Evolutionary conservation across 2,888 invertebrate species (phyloP).

Genomic region (Priapulus caudatus): DNA sequence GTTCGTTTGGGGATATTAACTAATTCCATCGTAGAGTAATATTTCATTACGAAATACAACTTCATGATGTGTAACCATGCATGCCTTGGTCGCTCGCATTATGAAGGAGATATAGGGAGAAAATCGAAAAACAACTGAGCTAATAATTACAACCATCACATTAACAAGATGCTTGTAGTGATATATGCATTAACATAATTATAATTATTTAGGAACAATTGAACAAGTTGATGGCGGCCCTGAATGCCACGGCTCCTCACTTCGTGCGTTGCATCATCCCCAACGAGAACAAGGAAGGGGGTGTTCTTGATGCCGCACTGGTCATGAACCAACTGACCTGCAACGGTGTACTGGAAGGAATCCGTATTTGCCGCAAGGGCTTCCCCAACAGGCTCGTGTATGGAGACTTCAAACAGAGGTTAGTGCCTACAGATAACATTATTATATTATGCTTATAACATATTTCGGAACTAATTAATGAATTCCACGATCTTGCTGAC

Average conservation of each 20-base stretch:
- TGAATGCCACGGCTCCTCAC: constrained; percentile 94
- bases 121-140: too few relatives aligned
- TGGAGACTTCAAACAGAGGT: constrained; percentile 99
- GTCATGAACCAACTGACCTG: constrained; percentile 99
- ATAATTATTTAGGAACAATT: constrained; percentile 41
- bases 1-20: too few relatives aligned
- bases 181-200: too few relatives aligned
- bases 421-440: constrained; percentile 28
- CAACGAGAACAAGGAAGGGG: constrained; percentile 50
- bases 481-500: too few relatives aligned
- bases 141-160: too few relatives aligned
- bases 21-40: too few relatives aligned
- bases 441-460: neutral
- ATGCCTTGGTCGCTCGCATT: too few relatives aligned
- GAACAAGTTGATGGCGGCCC: constrained; percentile 93
- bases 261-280: constrained; percentile 99
- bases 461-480: too few relatives aligned
- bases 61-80: too few relatives aligned
- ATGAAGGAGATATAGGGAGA: too few relatives aligned
- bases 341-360: constrained; percentile 99
- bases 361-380: constrained; percentile 97
- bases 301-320: constrained; percentile 92
- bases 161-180: too few relatives aligned
- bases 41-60: too few relatives aligned
- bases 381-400: constrained; percentile 99